Evolutionary conservation across 2,113 vertebrate species (phyloP), one percentile per base, ranked within the genome.

Genomic region (Mesitornis unicolor): DNA sequence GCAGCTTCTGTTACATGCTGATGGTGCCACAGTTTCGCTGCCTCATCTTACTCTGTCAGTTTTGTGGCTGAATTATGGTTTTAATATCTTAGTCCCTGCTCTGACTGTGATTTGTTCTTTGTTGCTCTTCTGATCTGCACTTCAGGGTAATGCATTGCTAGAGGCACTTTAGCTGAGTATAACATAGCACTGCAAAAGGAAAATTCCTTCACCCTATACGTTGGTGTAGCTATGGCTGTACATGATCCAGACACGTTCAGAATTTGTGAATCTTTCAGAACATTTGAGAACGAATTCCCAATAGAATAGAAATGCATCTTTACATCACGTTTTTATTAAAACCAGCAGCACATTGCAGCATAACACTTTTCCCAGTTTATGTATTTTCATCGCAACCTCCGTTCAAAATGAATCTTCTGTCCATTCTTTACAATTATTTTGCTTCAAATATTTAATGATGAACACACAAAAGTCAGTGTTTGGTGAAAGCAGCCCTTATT

Each of bases 31-130:
- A 48, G 73, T 26, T 56, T 22, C 70, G 5, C 64, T 33, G 33
- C 13, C 87, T 90, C 78, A 33, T 69, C 65, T 56, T 1, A 3
- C 68, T 42, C 87, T 84, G 91, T 76, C 94, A 95, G 9, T 31
- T 63, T 16, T 6, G 79, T 38, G 50, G 65, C 53, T 96, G 93
- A 96, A 56, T 92, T 59, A 85, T 50, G 61, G 54, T 2, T 96
- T 96, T 92, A 92, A 95, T 93, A 95, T 89, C 82, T 86, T 3
- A 2, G 76, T 51, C 70, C 57, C 77, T 70, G 74, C 51, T 69
- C 81, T 53, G 79, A 36, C 76, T 29, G 24, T 40, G 85, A 84
- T 90, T 91, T 67, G 51, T 59, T 86, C 33, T 9, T 35, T 3
- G 18, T 33, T 47, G 69, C 36, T 79, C 35, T 90, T 65, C 64